Evolutionary conservation across 2,797 vertebrate species (phyloP).

Genomic region (Lepus oiostolus): DNA sequence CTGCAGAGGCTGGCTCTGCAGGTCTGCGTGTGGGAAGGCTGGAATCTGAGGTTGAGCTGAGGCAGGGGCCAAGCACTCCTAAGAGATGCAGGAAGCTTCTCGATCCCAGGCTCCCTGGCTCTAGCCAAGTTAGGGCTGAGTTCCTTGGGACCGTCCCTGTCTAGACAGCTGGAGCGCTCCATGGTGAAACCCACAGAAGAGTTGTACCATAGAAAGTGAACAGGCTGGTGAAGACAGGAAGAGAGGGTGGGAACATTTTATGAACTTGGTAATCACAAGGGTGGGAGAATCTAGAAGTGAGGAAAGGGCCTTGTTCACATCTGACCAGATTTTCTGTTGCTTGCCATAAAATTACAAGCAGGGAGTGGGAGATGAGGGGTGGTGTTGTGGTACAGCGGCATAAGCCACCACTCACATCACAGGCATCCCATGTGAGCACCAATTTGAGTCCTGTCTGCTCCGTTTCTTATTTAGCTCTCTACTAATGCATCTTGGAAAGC

Average conservation of each 20-base stretch:
- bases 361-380: too few relatives aligned
- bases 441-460: too few relatives aligned
- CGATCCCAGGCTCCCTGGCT: neutral
- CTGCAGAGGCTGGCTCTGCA: neutral
- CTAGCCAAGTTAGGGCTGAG: neutral
- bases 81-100: neutral
- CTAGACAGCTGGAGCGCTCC: neutral
- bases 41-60: neutral
- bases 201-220: rapidly evolving
- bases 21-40: neutral
- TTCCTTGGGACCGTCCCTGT: neutral
- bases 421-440: too few relatives aligned
- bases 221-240: neutral
- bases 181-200: neutral
- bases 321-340: neutral
- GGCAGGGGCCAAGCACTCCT: neutral
- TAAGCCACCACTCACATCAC: too few relatives aligned
- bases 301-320: neutral
- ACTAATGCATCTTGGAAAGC: too few relatives aligned
- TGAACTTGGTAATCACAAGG: neutral
- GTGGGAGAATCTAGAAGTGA: neutral
- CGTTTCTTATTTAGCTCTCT: too few relatives aligned
- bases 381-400: too few relatives aligned
- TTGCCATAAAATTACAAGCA: neutral
- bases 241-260: neutral